Percentiles rank a stretch among this genome's conserved stretches.
Evolutionary conservation across 1,140 invertebrate species (phyloP).

Genomic region (Meloidogyne chitwoodi): DNA sequence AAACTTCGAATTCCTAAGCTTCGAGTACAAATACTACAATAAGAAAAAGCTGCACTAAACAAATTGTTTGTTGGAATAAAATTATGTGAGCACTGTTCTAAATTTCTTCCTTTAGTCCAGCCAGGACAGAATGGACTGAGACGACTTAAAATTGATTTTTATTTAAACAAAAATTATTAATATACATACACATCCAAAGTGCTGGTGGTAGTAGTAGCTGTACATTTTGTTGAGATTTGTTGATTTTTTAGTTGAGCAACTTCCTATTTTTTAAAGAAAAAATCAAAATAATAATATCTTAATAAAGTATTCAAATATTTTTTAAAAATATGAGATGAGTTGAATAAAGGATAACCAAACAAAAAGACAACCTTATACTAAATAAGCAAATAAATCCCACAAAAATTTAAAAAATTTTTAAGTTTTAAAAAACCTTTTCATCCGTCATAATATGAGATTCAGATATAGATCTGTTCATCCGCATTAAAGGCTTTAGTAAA

Average conservation of each 20-base stretch:
- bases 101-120: slow-evolving; percentile 27
- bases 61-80: slow-evolving; percentile 1
- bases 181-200: slow-evolving; percentile 15
- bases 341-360: too few relatives aligned
- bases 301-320: too few relatives aligned
- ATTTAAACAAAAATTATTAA: neutral
- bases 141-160: neutral
- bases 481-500: too few relatives aligned
- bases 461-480: neutral
- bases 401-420: too few relatives aligned
- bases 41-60: slow-evolving; percentile 15
- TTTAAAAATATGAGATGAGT: too few relatives aligned
- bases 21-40: slow-evolving; percentile 20
- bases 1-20: slow-evolving; percentile 4
- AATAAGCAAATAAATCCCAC: too few relatives aligned
- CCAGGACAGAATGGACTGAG: slow-evolving; percentile 7
- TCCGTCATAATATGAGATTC: neutral
- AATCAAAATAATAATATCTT: too few relatives aligned
- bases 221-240: neutral
- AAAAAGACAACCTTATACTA: too few relatives aligned
- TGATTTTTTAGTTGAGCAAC: neutral
- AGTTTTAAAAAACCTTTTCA: neutral
- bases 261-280: neutral
- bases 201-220: slow-evolving; percentile 7
- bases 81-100: slow-evolving; percentile 20